Evolutionary conservation across 1,140 invertebrate genomes (phyloP).

Genomic region (Drosophila ironensis): DNA sequence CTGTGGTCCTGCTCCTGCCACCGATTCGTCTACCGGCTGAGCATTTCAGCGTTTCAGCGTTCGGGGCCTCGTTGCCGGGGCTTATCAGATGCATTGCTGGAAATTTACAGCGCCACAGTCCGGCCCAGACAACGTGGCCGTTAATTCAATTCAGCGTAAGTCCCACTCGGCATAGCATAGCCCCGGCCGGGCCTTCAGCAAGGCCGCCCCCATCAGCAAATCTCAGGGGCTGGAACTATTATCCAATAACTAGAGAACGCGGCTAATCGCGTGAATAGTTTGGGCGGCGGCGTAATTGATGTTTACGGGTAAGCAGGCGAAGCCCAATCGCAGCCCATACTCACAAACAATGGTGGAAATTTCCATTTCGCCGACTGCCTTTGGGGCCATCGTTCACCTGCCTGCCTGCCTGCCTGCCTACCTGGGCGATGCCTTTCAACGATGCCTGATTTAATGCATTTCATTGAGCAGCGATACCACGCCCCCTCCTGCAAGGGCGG

Average conservation of each 20-base stretch:
- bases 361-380: slow-evolving; percentile 69
- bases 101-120: slow-evolving; percentile 70
- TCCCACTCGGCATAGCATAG: slow-evolving; percentile 15
- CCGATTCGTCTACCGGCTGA: slow-evolving; percentile 5
- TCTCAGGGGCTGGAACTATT: slow-evolving; percentile 38
- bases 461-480: slow-evolving; percentile 69
- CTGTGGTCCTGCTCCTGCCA: not conserved
- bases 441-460: slow-evolving; percentile 79
- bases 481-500: slow-evolving; percentile 21
- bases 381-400: slow-evolving; percentile 39
- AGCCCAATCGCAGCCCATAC: not conserved
- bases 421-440: slow-evolving; percentile 68
- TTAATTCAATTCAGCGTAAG: slow-evolving; percentile 77
- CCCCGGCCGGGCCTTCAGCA: not conserved
- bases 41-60: too few species aligned
- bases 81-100: slow-evolving; percentile 72
- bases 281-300: slow-evolving; percentile 73
- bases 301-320: slow-evolving; percentile 59
- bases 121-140: slow-evolving; percentile 49
- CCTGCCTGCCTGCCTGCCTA: too few species aligned
- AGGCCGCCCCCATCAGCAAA: not conserved
- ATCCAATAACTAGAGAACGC: slow-evolving; percentile 71
- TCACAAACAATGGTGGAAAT: slow-evolving; percentile 29
- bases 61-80: slow-evolving; percentile 36
- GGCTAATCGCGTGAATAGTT: slow-evolving; percentile 79